Base-by-base conservation (phyloP, 2,113 vertebrate genomes). In the Ceratotherium simum region DNA sequence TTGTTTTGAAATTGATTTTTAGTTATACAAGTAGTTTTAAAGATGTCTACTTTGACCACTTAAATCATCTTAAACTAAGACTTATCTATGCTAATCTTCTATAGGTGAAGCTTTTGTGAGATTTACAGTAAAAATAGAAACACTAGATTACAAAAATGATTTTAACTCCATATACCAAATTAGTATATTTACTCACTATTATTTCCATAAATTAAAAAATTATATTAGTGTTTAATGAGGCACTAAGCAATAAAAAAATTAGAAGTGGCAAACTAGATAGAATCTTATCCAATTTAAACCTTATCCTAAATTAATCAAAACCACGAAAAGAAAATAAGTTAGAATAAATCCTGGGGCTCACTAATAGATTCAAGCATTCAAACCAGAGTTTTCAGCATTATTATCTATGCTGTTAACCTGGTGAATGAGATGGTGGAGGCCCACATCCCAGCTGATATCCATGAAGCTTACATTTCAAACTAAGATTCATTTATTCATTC, bases 181-280 rank as follows among this genome's bases (percentile, higher is more conserved):
- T 87, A 91, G 31, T 72, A 56, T 78, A 90, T 17, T 91, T 64
- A 89, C 65, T 93, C 62, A 95, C 12, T 80, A 73, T 78, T 67
- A 79, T 75, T 89, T 94, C 39, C 56, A 58, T 46, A 88, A 88
- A 79, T 96, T 79, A 81, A 48, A 86, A 93, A 93, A 73, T 62
- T 13, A 13, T 39, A 33, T 85, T 73, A 69, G 33, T 91, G 67
- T 69, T 95, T 93, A 60, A 75, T 69, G 62, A 69, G 33, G 13
- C 48, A 86, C 23, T 64, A 87, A n/a, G 31, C 25, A 83, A 58
- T 27, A 56, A 81, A 90, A 72, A 95, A 90, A 29, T 36, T 9
- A 62, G 46, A 93, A 88, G 31, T 69, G 46, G 27, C 48, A 96
- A 91, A 73, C 31, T 18, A 90, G n/a, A 80, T 0, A 89, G 14